Percentiles rank a stretch among this genome's conserved stretches.
These are phyloP conservation scores for Oikopleura dioica DNA, from an alignment of 23 tunicate genomes.

Conservation along the genomic window DNA sequence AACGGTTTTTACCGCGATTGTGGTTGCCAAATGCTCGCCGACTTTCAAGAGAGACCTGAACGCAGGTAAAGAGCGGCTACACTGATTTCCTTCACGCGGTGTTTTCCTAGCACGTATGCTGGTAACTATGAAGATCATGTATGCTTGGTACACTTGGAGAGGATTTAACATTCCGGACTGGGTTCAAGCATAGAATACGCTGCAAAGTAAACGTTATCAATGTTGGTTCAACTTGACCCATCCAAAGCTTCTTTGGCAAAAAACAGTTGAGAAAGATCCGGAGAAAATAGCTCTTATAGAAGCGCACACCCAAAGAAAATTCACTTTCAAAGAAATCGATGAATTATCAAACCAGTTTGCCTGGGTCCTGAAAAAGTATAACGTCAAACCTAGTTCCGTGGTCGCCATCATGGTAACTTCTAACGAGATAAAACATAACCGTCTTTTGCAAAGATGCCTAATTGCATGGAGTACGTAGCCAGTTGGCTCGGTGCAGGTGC, in stretches of 20 bases:
- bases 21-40: no score
- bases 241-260: neutral
- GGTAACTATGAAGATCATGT: neutral
- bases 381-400: no score
- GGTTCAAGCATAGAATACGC: no score
- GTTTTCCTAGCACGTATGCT: neutral
- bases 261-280: neutral
- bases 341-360: neutral
- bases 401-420: no score
- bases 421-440: neutral
- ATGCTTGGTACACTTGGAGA: neutral
- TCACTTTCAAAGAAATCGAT: neutral
- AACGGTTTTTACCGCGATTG: no score
- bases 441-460: neutral
- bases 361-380: neutral
- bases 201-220: no score
- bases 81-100: no score
- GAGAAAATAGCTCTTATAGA: neutral
- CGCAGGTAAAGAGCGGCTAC: no score
- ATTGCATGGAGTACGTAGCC: slow-evolving; percentile 7
- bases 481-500: slow-evolving; percentile 8
- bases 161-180: neutral
- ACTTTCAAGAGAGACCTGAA: no score
- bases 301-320: neutral
- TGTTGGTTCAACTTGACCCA: no score